These are phyloP conservation scores for Cordylochernes scorpioides DNA, from an alignment of 2,888 invertebrate genomes.

Conservation along the genomic window DNA sequence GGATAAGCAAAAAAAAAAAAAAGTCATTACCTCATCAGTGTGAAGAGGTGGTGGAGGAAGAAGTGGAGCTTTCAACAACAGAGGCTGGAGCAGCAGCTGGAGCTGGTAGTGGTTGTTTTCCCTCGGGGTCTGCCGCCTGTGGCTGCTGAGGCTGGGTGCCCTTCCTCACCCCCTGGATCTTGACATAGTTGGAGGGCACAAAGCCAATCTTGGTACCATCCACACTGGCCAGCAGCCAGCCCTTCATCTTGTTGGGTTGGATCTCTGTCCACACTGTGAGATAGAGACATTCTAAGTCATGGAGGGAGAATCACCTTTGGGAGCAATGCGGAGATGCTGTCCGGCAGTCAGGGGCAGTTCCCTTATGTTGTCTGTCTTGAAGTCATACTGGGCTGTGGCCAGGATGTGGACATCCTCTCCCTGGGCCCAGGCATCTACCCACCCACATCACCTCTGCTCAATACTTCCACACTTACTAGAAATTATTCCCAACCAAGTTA, in stretches of 20 bases:
- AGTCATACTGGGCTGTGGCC: slow-evolving; percentile 38
- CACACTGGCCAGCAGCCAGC: slow-evolving; percentile 28
- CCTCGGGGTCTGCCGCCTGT: too few species aligned
- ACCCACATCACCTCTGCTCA: too few species aligned
- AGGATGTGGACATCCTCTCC: slow-evolving; percentile 28
- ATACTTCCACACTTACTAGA: too few species aligned
- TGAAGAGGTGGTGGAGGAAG: too few species aligned
- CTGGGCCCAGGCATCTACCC: slow-evolving; percentile 26
- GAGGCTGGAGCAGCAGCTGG: too few species aligned
- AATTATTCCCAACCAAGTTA: too few species aligned
- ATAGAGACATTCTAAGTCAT: not conserved
- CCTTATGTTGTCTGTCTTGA: slow-evolving; percentile 36
- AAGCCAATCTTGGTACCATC: slow-evolving; percentile 27
- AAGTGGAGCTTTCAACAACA: too few species aligned
- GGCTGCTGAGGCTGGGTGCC: too few species aligned
- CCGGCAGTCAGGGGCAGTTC: slow-evolving; percentile 50
- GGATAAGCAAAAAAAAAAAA: too few species aligned
- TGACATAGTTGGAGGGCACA: slow-evolving; percentile 30
- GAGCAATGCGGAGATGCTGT: slow-evolving; percentile 51
- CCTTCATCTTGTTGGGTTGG: slow-evolving; percentile 34
- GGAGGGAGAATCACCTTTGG: slow-evolving; percentile 28
- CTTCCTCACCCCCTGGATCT: slow-evolving; percentile 20
- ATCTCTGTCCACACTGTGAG: slow-evolving; percentile 28
- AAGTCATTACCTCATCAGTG: too few species aligned
- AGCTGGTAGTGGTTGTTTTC: too few species aligned